A percentile compares a stretch with the other conserved stretches of the same genome.
Conservation (phyloP, 2,797 vertebrate genomes). For the Lepilemur septentrionalis region DNA sequence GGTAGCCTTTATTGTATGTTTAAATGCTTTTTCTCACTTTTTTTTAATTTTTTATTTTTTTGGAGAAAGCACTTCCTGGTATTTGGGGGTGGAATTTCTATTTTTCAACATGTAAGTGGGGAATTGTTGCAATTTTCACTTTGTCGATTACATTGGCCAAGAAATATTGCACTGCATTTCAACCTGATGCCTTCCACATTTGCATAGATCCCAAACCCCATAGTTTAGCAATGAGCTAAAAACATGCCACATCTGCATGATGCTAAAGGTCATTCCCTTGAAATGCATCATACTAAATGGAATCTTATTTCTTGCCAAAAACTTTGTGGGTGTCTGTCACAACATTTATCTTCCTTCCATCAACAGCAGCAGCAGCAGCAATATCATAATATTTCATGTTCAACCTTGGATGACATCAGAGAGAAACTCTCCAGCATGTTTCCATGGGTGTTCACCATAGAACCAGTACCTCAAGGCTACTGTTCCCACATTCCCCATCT, state of each 20-base stretch:
- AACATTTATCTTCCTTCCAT: slow-evolving; percentile 64
- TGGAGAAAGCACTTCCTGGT: slow-evolving; percentile 19
- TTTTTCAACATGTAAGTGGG: neutral
- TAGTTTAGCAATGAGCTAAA: slow-evolving; percentile 54
- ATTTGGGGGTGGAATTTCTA: neutral
- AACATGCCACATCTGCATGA: slow-evolving; percentile 63
- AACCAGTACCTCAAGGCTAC: neutral
- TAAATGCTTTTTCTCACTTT: neutral
- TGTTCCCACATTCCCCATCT: neutral
- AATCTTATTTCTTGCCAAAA: slow-evolving; percentile 74
- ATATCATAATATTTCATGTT: slow-evolving; percentile 46
- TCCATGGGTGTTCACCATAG: neutral
- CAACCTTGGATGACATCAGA: slow-evolving; percentile 60
- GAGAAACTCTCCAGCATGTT: neutral
- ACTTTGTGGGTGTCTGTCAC: slow-evolving; percentile 64
- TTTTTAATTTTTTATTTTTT: neutral
- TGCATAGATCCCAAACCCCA: slow-evolving; percentile 44
- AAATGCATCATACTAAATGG: slow-evolving; percentile 73
- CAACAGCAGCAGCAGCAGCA: slow-evolving; percentile 56
- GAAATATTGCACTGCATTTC: slow-evolving; percentile 16
- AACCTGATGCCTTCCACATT: slow-evolving; percentile 62
- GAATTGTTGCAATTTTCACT: slow-evolving; percentile 43
- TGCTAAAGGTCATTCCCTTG: slow-evolving; percentile 61
- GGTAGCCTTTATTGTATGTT: neutral
- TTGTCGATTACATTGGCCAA: slow-evolving; percentile 21